Evolutionary conservation across 2,888 invertebrate genomes (phyloP).

Genomic region (Mycalesis mineus): DNA sequence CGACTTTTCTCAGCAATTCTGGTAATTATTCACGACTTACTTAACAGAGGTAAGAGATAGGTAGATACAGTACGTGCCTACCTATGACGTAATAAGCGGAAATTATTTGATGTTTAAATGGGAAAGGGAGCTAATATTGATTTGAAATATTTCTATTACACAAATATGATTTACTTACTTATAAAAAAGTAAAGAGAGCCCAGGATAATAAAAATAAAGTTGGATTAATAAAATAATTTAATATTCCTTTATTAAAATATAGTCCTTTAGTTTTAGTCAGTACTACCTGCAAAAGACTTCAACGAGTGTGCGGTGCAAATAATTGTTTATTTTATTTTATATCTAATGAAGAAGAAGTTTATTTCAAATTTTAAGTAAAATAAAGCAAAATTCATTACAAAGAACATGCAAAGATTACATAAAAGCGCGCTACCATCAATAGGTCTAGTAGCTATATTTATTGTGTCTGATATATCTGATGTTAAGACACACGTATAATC

Average conservation of each 20-base stretch:
- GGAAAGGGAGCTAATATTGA: too few species aligned
- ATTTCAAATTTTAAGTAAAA: background rate
- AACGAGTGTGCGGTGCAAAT: background rate
- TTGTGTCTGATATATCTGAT: conserved; percentile 5
- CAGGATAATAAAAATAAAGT: too few species aligned
- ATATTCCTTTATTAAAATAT: too few species aligned
- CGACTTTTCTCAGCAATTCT: conserved; percentile 1
- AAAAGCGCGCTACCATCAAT: background rate
- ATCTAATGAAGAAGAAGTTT: too few species aligned
- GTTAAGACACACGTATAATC: conserved; percentile 36
- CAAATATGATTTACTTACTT: too few species aligned
- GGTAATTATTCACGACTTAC: background rate
- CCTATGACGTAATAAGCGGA: too few species aligned
- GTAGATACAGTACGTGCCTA: background rate
- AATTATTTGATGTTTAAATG: too few species aligned
- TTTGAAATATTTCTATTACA: too few species aligned
- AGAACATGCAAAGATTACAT: background rate
- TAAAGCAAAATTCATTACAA: background rate
- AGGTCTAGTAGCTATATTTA: background rate
- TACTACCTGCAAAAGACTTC: background rate
- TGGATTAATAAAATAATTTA: too few species aligned
- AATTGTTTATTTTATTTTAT: too few species aligned
- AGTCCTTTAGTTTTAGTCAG: too few species aligned
- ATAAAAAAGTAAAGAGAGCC: too few species aligned
- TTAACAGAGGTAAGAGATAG: background rate